Evolutionary conservation across 2,113 vertebrate species (phyloP).

Genomic region (Dicaeum eximium): DNA sequence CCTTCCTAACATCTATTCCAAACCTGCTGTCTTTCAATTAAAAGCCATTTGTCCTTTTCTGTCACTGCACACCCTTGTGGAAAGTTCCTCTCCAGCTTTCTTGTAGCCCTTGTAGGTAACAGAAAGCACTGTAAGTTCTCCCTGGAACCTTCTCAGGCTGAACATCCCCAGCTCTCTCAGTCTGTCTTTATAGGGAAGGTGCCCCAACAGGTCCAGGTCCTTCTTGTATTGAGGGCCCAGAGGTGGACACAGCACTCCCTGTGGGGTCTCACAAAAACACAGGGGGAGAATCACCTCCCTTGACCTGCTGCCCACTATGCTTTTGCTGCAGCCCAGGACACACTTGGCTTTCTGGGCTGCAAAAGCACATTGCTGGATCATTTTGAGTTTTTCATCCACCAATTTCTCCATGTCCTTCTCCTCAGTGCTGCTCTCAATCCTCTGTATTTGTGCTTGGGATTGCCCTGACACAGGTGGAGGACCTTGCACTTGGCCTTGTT

Average conservation of each 20-base stretch:
- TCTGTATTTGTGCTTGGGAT: not conserved
- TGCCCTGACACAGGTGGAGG: no score
- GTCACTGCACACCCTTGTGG: not conserved
- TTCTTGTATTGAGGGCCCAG: not conserved
- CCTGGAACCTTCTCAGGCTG: not conserved
- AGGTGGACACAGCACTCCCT: not conserved
- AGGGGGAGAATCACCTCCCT: not conserved
- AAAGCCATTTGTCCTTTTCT: not conserved
- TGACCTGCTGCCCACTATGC: fast-evolving
- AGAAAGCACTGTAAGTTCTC: not conserved
- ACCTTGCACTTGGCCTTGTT: not conserved
- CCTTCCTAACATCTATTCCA: not conserved
- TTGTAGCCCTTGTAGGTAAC: not conserved
- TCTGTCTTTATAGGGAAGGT: not conserved
- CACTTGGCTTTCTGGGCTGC: not conserved
- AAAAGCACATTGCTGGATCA: not conserved
- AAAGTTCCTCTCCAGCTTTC: not conserved
- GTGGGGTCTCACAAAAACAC: not conserved
- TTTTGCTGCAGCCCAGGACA: not conserved
- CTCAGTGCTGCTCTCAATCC: not conserved
- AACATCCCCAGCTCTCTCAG: no score
- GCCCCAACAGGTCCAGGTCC: not conserved
- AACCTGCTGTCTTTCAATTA: not conserved
- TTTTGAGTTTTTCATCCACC: not conserved
- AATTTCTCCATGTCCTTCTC: not conserved